These are phyloP conservation scores for Platyscapa corneri DNA, from an alignment of 1,140 invertebrate genomes.

Conservation along the genomic window DNA sequence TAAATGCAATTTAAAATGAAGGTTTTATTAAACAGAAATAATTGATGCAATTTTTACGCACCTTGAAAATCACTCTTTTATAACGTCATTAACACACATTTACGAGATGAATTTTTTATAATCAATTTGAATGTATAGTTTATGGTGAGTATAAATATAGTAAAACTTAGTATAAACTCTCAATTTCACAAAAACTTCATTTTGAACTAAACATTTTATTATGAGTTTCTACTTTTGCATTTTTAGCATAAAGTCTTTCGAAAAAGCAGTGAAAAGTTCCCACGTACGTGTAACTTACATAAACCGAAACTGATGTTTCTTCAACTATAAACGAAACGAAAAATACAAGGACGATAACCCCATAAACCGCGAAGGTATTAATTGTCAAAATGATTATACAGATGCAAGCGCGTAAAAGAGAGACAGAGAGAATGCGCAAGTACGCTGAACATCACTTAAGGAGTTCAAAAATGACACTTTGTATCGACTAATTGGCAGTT, in stretches of 20 bases:
- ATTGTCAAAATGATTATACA: conserved; percentile 48
- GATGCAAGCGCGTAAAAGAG: conserved; percentile 23
- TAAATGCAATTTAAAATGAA: not conserved
- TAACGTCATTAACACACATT: not conserved
- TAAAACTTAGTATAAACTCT: not conserved
- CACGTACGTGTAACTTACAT: not conserved
- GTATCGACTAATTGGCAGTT: conserved; percentile 67
- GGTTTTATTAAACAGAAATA: too few relatives aligned
- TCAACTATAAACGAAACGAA: conserved; percentile 6
- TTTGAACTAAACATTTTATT: not conserved
- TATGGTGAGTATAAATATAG: not conserved
- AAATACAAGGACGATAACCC: conserved; percentile 29
- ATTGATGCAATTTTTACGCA: too few relatives aligned
- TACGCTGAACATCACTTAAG: conserved; percentile 60
- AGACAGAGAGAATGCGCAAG: conserved; percentile 11
- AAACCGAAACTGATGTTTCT: not conserved
- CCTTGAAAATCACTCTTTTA: not conserved
- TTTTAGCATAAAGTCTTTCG: not conserved
- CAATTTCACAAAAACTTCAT: not conserved
- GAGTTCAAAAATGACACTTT: conserved; percentile 67
- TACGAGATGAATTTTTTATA: not conserved
- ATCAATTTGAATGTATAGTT: not conserved
- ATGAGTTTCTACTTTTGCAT: not conserved
- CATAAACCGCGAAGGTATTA: conserved; percentile 41
- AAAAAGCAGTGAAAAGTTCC: not conserved